Conservation (phyloP, 2,797 vertebrate genomes). For the Sebastolobus alascanus region DNA sequence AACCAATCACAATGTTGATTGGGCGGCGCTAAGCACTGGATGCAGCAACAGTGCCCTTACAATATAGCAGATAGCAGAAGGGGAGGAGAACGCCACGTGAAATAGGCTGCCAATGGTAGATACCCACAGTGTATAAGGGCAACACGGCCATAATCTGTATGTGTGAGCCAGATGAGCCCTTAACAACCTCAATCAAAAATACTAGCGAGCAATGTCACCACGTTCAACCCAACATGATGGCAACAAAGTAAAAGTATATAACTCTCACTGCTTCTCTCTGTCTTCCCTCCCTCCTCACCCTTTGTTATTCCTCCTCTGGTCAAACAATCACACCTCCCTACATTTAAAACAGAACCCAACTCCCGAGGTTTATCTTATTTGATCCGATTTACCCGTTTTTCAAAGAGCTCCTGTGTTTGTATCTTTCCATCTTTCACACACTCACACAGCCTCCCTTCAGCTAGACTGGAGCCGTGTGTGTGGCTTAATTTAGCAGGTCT, state of each 20-base stretch:
- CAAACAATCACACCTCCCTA: conserved; percentile 57
- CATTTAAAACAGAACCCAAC: conserved; percentile 55
- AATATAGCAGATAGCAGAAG: background rate
- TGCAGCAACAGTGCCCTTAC: background rate
- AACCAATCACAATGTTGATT: background rate
- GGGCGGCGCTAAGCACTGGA: background rate
- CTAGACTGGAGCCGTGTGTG: conserved; percentile 60
- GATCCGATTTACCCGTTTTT: conserved; percentile 63
- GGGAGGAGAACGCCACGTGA: background rate
- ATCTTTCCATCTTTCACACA: conserved; percentile 37
- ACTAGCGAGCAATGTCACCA: background rate
- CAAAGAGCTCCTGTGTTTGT: conserved; percentile 52
- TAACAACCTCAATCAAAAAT: background rate
- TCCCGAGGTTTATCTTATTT: conserved; percentile 59
- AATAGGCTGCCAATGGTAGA: background rate
- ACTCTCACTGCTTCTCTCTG: conserved; percentile 21
- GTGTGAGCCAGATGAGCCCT: conserved; percentile 12
- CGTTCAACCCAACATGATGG: background rate
- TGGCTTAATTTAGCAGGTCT: conserved; percentile 80
- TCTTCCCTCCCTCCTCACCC: conserved; percentile 15
- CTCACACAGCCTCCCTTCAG: conserved; percentile 42
- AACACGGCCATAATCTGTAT: background rate
- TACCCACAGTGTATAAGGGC: background rate
- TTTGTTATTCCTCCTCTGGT: conserved; percentile 56
- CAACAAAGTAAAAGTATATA: conserved; percentile 39